A percentile compares a stretch with the other conserved stretches of the same genome.
These are phyloP conservation scores for Catostylus mosaicus DNA, from an alignment of 30 jellyfish, hydroid and myxozoan species.

Conservation along the genomic window DNA sequence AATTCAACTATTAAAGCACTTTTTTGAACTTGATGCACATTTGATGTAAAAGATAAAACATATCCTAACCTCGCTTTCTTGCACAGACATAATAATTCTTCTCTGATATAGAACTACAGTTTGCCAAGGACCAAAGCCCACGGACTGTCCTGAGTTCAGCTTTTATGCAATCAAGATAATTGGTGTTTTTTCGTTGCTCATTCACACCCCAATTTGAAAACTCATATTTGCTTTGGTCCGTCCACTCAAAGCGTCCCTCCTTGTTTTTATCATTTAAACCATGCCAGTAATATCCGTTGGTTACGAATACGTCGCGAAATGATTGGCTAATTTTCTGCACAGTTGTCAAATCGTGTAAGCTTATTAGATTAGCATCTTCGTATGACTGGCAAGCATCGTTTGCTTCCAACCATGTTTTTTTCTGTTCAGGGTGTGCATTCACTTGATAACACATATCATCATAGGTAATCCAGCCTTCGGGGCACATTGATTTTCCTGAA, in stretches of 20 bases:
- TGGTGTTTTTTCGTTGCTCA: slow-evolving; percentile 42
- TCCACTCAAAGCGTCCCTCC: slow-evolving; percentile 78
- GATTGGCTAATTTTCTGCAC: slow-evolving; percentile 36
- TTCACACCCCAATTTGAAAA: slow-evolving; percentile 61
- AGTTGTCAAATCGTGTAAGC: slow-evolving; percentile 45
- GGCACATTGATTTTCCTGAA: slow-evolving; percentile 87
- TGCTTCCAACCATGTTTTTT: slow-evolving; percentile 83
- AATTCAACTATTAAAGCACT: too few species aligned
- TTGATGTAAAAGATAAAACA: background rate
- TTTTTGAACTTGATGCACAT: too few species aligned
- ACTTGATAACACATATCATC: slow-evolving; percentile 81
- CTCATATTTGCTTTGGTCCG: slow-evolving; percentile 56
- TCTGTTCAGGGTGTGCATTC: slow-evolving; percentile 94
- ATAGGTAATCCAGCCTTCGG: slow-evolving; percentile 87
- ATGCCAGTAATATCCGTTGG: slow-evolving; percentile 76
- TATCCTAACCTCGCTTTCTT: slow-evolving; percentile 71
- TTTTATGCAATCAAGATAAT: slow-evolving; percentile 59
- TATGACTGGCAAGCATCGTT: slow-evolving; percentile 69
- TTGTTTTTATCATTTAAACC: slow-evolving; percentile 73
- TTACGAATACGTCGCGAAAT: slow-evolving; percentile 20
- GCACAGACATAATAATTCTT: slow-evolving; percentile 76
- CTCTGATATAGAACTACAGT: slow-evolving; percentile 64
- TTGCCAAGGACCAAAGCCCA: slow-evolving; percentile 69
- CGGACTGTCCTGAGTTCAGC: slow-evolving; percentile 38
- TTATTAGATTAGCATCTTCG: slow-evolving; percentile 87